Conservation (phyloP, 2,113 vertebrate species). For the Urocynchramus pylzowi region DNA sequence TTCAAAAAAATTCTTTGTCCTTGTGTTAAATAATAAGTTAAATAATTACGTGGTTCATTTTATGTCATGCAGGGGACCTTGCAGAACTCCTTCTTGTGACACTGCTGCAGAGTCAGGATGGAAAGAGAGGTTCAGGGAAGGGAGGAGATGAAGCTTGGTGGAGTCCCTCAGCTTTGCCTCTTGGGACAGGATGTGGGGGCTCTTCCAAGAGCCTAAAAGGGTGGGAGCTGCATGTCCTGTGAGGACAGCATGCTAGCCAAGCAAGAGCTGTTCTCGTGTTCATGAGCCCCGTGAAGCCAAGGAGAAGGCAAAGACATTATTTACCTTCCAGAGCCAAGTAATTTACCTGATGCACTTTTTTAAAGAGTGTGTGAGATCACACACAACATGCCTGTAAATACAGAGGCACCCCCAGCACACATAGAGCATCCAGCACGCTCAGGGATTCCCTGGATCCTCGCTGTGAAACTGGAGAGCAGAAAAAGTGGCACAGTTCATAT, state of each 20-base stretch:
- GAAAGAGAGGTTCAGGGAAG: background rate
- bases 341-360: background rate
- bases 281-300: accelerated
- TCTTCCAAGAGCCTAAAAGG: background rate
- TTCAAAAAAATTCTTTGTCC: background rate
- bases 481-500: background rate
- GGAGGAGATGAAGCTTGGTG: background rate
- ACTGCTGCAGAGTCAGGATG: background rate
- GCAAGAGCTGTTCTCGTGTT: background rate
- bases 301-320: background rate
- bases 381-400: background rate
- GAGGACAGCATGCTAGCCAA: background rate
- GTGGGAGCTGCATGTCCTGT: background rate
- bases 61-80: background rate
- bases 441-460: background rate
- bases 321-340: background rate
- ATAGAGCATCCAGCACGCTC: background rate
- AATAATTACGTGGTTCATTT: background rate
- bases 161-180: background rate
- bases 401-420: background rate
- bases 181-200: background rate
- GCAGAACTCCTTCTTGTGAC: background rate
- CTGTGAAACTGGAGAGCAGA: background rate
- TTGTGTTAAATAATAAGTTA: background rate
- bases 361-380: background rate